These are phyloP conservation scores for Rhaphigaster nebulosa DNA, from an alignment of 2,888 invertebrate genomes.

Conservation along the genomic window DNA sequence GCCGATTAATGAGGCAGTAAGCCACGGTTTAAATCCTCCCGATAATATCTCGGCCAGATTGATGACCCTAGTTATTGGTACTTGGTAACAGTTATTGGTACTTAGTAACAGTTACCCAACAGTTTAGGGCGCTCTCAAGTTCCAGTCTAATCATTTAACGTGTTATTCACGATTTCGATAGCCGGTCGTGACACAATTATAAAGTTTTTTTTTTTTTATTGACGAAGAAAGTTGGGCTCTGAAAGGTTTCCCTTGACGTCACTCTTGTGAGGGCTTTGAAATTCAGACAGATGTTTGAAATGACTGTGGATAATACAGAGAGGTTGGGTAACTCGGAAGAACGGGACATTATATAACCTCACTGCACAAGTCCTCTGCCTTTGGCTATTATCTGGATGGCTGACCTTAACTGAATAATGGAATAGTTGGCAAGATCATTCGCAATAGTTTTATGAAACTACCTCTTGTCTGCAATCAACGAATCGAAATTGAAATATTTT, in stretches of 20 bases:
- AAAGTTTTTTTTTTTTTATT: constrained; percentile 12
- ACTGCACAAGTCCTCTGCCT: not conserved
- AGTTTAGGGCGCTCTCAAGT: constrained; percentile 8
- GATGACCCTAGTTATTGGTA: not conserved
- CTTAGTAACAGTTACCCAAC: constrained; percentile 10
- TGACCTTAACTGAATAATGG: not conserved
- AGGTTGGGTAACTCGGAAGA: constrained; percentile 24
- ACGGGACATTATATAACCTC: not conserved
- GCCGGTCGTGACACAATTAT: constrained; percentile 25
- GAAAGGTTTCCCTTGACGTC: constrained; percentile 28
- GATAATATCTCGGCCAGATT: not conserved
- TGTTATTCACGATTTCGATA: constrained; percentile 14
- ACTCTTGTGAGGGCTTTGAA: not conserved
- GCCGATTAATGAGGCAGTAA: constrained; percentile 26
- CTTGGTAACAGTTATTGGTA: constrained; percentile 17
- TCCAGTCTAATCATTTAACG: constrained; percentile 21
- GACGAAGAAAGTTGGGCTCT: constrained; percentile 18
- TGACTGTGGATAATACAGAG: not conserved
- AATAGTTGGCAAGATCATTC: not conserved
- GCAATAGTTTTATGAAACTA: not conserved
- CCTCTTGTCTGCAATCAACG: not conserved
- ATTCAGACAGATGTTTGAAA: constrained; percentile 16
- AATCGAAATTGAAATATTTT: not conserved
- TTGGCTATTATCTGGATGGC: not conserved
- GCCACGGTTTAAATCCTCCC: constrained; percentile 16